Base-by-base conservation (phyloP, 2,113 vertebrate species). In the Fregetta grallaria region DNA sequence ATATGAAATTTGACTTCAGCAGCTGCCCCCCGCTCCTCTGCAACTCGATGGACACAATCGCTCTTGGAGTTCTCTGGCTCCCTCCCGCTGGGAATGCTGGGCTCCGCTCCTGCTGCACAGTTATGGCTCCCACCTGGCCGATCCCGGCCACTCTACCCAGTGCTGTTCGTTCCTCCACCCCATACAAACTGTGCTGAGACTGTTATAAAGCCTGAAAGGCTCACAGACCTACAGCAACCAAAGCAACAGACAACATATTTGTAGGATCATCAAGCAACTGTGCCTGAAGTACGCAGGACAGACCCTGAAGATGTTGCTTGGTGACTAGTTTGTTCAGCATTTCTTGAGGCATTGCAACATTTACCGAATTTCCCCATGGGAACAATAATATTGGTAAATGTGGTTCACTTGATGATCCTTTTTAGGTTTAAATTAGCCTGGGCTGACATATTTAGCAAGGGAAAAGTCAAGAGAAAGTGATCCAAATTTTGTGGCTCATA, bases 331-430 rank as follows among this genome's bases (percentile, higher is more conserved):
- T 92, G 90, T 25, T 86, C 40, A 53, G 76, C n/a, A n/a, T 78
- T 95, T 92, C 77, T 85, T n/a, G 40, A 95, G 76, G 66, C 29
- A 81, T 55, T 90, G 83, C 91, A 88, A 86, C 52, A 86, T 89
- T 79, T 36, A 82, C 56, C 56, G 49, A 38, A 91, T 85, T 85
- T 79, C 66, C 66, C 77, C 30, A 18, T 11, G 63, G 77, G 85
- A 50, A 73, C 45, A 70, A 65, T 86, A 45, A 59, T 52, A 49
- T 38, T 59, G 50, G 79, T 86, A 67, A 86, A 88, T 61, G 73
- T 0, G 65, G 65, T 56, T 88, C 53, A 59, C 30, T 70, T 23
- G 56, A 66, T 83, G 73, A 92, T 58, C 15, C 53, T 73, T 53
- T 62, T 38, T 67, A 84, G 81, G 65, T 72, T 87, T 92, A 89